phyloP scores from a whole-genome alignment of 2,797 vertebrate species.

The Meda fulgida region DNA sequence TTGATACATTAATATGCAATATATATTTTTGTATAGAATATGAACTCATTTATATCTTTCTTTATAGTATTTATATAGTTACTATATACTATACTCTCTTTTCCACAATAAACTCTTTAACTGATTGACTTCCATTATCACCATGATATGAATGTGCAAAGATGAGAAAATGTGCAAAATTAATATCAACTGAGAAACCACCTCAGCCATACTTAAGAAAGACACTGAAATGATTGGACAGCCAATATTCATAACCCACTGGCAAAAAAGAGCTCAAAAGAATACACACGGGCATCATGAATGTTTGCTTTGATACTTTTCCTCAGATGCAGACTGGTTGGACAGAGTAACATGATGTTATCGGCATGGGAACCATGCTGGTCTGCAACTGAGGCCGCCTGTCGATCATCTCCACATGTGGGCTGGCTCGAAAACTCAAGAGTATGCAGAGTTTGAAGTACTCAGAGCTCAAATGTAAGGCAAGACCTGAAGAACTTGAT shows the following conservation, averaged over 20 bases:
- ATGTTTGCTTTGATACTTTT: constrained; percentile 11
- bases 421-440: not conserved
- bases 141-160: constrained; percentile 60
- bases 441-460: not conserved
- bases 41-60: constrained; percentile 43
- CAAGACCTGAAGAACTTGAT: not conserved
- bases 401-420: not conserved
- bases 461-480: constrained; percentile 21
- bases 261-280: constrained; percentile 21
- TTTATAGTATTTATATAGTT: constrained; percentile 49
- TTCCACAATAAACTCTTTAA: constrained; percentile 51
- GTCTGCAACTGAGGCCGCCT: not conserved
- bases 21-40: constrained; percentile 65
- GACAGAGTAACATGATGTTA: constrained; percentile 9
- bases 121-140: constrained; percentile 52
- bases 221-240: constrained; percentile 42
- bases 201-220: constrained; percentile 39
- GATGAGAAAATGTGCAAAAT: constrained; percentile 60
- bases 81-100: constrained; percentile 45
- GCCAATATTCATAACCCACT: constrained; percentile 40
- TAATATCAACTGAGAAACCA: constrained; percentile 46
- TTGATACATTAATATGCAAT: constrained; percentile 63
- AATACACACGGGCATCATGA: constrained; percentile 19
- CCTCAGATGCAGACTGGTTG: constrained; percentile 9
- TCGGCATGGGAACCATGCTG: not conserved